Conservation (phyloP, 2,888 invertebrate species). For the Zonitis immaculata region DNA sequence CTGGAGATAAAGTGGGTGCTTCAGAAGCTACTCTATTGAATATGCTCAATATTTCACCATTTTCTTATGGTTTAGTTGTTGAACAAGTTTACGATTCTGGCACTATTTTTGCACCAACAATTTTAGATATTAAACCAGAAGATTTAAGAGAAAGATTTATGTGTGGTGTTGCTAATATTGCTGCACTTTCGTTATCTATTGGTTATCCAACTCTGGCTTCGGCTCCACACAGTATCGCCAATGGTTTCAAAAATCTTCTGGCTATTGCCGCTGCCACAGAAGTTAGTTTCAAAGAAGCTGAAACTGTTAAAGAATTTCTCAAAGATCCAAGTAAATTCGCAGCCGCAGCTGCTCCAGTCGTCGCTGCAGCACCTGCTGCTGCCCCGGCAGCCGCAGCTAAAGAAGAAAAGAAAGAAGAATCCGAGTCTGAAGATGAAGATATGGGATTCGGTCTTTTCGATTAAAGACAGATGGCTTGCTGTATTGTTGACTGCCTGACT, state of each 20-base stretch:
- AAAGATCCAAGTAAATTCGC: slow-evolving; percentile 97
- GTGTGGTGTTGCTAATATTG: slow-evolving; percentile 91
- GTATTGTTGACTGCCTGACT: slow-evolving; percentile 36
- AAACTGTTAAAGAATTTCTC: slow-evolving; percentile 86
- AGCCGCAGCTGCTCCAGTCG: slow-evolving; percentile 57
- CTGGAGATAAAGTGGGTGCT: slow-evolving; percentile 97
- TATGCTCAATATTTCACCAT: slow-evolving; percentile 99
- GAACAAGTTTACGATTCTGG: slow-evolving; percentile 98
- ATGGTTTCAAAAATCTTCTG: slow-evolving; percentile 97
- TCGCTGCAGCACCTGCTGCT: slow-evolving; percentile 58
- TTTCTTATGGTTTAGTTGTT: slow-evolving; percentile 95
- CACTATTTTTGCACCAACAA: slow-evolving; percentile 93
- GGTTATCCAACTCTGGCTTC: slow-evolving; percentile 97
- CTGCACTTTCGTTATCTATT: slow-evolving; percentile 86
- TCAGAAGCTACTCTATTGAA: slow-evolving; percentile 98
- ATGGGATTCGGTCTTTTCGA: slow-evolving; percentile 97
- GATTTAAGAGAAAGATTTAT: slow-evolving; percentile 88
- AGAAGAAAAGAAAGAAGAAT: slow-evolving; percentile 77
- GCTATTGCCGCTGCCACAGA: slow-evolving; percentile 96
- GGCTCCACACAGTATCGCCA: slow-evolving; percentile 94
- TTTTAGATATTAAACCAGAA: slow-evolving; percentile 97
- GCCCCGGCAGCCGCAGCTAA: slow-evolving; percentile 61
- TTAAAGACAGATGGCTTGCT: slow-evolving; percentile 49
- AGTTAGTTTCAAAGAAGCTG: slow-evolving; percentile 90
- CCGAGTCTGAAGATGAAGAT: slow-evolving; percentile 84